Conservation (phyloP, 1,140 invertebrate species). For the Tenebrio molitor region DNA sequence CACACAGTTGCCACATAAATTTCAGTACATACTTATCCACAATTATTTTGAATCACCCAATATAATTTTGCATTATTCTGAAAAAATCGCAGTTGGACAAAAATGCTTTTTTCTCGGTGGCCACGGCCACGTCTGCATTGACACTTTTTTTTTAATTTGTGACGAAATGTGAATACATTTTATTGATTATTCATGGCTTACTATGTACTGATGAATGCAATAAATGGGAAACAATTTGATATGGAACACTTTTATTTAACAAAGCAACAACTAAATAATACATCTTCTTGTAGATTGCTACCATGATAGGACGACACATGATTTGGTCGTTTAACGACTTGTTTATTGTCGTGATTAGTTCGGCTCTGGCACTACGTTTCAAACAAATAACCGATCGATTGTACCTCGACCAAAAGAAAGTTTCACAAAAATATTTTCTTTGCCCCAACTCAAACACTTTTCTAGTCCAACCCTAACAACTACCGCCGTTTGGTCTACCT, state of each 20-base stretch:
- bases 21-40: too few relatives aligned
- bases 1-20: too few relatives aligned
- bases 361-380: conserved; percentile 71
- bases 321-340: conserved; percentile 75
- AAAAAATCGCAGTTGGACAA: too few relatives aligned
- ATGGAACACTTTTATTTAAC: background rate
- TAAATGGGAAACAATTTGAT: background rate
- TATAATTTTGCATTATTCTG: too few relatives aligned
- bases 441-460: background rate
- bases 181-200: background rate
- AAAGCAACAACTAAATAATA: background rate
- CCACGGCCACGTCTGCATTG: too few relatives aligned
- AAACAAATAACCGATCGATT: conserved; percentile 72
- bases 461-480: conserved; percentile 56
- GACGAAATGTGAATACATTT: too few relatives aligned
- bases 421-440: background rate
- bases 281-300: conserved; percentile 66
- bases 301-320: conserved; percentile 67
- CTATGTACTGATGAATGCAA: background rate
- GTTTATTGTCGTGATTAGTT: conserved; percentile 73
- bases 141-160: too few relatives aligned
- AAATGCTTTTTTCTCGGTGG: too few relatives aligned
- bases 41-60: too few relatives aligned
- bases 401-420: conserved; percentile 46
- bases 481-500: conserved; percentile 69